These are phyloP conservation scores for Bombus picipes DNA, from an alignment of 1,140 invertebrate genomes.

Conservation along the genomic window DNA sequence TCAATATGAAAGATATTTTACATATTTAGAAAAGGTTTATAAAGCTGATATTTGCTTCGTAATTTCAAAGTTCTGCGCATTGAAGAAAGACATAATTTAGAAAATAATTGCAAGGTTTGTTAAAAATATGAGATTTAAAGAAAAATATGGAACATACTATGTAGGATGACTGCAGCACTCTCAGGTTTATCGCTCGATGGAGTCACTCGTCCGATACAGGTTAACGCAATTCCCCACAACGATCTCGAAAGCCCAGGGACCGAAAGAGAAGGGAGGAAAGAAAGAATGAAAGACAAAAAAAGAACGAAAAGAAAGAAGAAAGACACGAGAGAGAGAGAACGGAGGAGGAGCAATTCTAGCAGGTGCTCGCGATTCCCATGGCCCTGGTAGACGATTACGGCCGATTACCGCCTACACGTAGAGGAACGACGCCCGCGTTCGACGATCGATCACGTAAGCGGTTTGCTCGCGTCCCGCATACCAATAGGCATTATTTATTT, in stretches of 20 bases:
- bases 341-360: constrained; percentile 34
- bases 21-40: no score
- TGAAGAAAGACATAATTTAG: no score
- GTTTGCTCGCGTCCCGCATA: constrained; percentile 70
- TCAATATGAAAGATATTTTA: no score
- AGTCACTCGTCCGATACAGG: background rate
- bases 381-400: constrained; percentile 63
- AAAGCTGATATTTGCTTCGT: no score
- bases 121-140: no score
- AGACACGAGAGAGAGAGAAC: background rate
- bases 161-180: no score
- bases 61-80: no score
- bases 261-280: background rate
- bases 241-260: background rate
- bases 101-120: no score
- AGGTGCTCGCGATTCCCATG: constrained; percentile 57
- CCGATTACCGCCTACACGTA: constrained; percentile 63
- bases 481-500: constrained; percentile 78
- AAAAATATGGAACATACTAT: no score
- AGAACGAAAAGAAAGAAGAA: background rate
- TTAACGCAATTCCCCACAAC: background rate
- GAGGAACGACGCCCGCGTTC: constrained; percentile 55
- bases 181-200: no score
- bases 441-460: constrained; percentile 77
- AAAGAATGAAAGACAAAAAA: background rate